Evolutionary conservation across 2,113 vertebrate genomes (phyloP), one percentile per base, ranked within the genome.

Genomic region (Haemorhous mexicanus): DNA sequence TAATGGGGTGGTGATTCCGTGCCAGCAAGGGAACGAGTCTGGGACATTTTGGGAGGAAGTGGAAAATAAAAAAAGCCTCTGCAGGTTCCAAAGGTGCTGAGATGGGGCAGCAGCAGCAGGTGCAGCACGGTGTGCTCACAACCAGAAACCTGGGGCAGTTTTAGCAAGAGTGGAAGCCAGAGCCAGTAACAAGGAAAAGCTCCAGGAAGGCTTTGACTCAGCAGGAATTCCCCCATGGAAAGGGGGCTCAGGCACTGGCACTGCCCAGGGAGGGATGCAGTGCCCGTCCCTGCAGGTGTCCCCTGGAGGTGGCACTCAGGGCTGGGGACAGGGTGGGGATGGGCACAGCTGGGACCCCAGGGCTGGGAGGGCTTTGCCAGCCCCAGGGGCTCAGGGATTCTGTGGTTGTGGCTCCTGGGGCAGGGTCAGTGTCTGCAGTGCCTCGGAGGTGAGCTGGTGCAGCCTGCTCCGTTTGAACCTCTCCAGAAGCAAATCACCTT

Each of bases 311-410:
- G 84, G 15, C 63, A 52, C 63, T 52, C 0, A 23, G 73, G 0
- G 83, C 68, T 74, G 69, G 70, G 62, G 26, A 58, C 52, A 50
- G 1, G 35, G 11, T 68, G 44, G 72, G 35, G 10, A 41, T 20
- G 5, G 69, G 35, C 61, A n/a, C 43, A 41, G 50, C 0, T 2
- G 7, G 82, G 13, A 4, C 14, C 47, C 19, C 0, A 0, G 59
- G 8, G 11, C 70, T 30, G 11, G 46, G 33, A 68, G 73, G 73
- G 46, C 1, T 78, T 46, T 69, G 16, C 73, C 84, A 13, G 0
- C 39, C 63, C 1, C 15, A 12, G 0, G 0, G 18, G 33, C 33
- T 44, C 33, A 10, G 1, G 0, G 12, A 28, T 16, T 19, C 46
- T 11, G 37, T 20, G 39, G 9, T 1, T 52, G 33, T 58, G 16